Percentiles rank a stretch among this genome's conserved stretches.
phyloP scores from a whole-genome alignment of 2,888 invertebrate genomes.

The Biston betularia region DNA sequence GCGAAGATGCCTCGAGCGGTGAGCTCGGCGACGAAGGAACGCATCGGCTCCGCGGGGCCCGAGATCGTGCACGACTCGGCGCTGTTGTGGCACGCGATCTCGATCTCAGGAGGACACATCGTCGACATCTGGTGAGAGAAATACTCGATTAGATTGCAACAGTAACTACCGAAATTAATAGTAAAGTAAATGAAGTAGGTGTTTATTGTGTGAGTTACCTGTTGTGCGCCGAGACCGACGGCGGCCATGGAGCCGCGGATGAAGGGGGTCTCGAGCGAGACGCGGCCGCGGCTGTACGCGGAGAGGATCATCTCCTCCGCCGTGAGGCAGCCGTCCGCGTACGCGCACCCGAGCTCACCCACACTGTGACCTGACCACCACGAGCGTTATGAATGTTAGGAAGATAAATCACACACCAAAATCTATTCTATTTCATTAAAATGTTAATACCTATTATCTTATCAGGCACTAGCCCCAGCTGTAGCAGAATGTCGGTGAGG shows the following conservation, averaged over 20 bases:
- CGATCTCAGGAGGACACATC: slow-evolving; percentile 71
- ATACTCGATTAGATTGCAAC: background rate
- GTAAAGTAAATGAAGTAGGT: background rate
- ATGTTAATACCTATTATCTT: slow-evolving; percentile 75
- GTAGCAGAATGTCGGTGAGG: slow-evolving; percentile 73
- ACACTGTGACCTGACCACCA: slow-evolving; percentile 72
- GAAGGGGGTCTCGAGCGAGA: slow-evolving; percentile 87
- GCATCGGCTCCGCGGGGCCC: slow-evolving; percentile 88
- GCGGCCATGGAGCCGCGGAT: slow-evolving; percentile 94
- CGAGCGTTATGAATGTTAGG: background rate
- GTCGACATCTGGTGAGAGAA: slow-evolving; percentile 40
- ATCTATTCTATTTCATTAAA: background rate
- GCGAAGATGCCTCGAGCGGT: slow-evolving; percentile 54
- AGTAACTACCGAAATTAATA: slow-evolving; percentile 22
- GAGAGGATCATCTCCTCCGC: slow-evolving; percentile 92
- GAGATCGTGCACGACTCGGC: slow-evolving; percentile 91
- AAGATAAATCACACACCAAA: too few species aligned
- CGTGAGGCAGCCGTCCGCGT: slow-evolving; percentile 94
- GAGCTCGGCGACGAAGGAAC: slow-evolving; percentile 81
- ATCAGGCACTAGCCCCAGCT: slow-evolving; percentile 43
- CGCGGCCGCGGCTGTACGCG: slow-evolving; percentile 92
- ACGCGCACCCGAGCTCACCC: slow-evolving; percentile 96
- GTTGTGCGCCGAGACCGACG: slow-evolving; percentile 87
- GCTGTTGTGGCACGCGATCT: slow-evolving; percentile 92
- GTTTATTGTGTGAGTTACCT: slow-evolving; percentile 63